Percentiles rank a stretch among this genome's conserved stretches.
These are phyloP conservation scores for Copsychus sechellarum DNA, from an alignment of 2,113 vertebrate genomes.

Conservation along the genomic window DNA sequence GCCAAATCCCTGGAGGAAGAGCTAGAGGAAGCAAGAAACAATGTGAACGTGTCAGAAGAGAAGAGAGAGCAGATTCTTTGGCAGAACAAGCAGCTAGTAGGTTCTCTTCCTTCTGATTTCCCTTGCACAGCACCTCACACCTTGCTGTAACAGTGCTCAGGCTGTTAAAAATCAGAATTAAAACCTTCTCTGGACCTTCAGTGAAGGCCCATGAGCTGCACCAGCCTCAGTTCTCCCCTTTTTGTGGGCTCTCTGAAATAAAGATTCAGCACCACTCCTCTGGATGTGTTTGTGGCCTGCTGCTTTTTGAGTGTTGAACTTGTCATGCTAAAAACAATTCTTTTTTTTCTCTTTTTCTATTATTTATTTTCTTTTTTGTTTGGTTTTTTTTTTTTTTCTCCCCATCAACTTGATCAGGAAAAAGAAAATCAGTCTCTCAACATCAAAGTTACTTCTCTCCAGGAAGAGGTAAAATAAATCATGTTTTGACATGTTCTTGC, in stretches of 20 bases:
- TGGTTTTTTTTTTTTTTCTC: background rate
- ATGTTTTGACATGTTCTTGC: background rate
- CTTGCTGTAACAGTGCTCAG: background rate
- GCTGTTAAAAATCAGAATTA: background rate
- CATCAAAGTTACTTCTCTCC: slow-evolving; percentile 80
- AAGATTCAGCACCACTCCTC: background rate
- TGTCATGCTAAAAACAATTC: background rate
- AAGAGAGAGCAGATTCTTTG: slow-evolving; percentile 65
- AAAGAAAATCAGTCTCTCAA: slow-evolving; percentile 84
- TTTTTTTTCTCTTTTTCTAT: background rate
- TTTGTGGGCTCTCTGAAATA: background rate
- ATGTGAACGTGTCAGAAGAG: slow-evolving; percentile 80
- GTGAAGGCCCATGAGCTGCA: too few relatives aligned
- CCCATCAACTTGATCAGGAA: slow-evolving; percentile 69
- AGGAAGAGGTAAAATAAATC: slow-evolving; percentile 83
- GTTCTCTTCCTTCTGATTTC: background rate
- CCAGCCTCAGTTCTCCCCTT: background rate
- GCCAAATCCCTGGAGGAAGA: slow-evolving; percentile 87
- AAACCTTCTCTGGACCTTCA: background rate
- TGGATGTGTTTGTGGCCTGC: background rate
- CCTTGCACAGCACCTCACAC: background rate
- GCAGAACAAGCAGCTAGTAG: slow-evolving; percentile 84
- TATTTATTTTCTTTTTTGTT: background rate
- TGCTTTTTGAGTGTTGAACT: background rate
- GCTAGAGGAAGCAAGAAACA: slow-evolving; percentile 87